Conservation (phyloP, 92 coral and sea anemone species). For the Epizoanthus stellaris region DNA sequence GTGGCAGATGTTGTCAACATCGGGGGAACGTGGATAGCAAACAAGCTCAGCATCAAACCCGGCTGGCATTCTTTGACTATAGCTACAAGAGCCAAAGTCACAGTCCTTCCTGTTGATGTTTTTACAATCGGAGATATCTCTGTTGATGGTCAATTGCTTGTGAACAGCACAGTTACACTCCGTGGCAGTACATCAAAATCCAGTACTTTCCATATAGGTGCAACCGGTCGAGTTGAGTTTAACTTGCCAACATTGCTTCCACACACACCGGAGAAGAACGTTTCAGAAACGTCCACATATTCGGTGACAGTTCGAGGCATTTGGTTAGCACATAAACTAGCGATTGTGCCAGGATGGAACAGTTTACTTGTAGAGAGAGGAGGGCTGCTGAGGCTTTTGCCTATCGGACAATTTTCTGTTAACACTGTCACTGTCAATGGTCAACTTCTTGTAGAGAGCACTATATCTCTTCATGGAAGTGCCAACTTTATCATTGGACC, state of each 20-base stretch:
- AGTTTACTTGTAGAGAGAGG: slow-evolving; percentile 50
- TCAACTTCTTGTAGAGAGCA: slow-evolving; percentile 62
- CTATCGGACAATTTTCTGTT: slow-evolving; percentile 62
- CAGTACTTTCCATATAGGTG: slow-evolving; percentile 58
- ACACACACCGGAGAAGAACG: background rate
- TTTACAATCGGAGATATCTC: slow-evolving; percentile 56
- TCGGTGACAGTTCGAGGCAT: slow-evolving; percentile 30
- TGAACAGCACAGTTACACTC: slow-evolving; percentile 69
- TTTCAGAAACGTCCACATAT: slow-evolving; percentile 2
- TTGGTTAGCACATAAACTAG: slow-evolving; percentile 45
- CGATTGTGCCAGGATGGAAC: slow-evolving; percentile 76
- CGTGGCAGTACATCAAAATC: slow-evolving; percentile 69
- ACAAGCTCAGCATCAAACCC: slow-evolving; percentile 69
- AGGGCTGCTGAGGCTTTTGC: slow-evolving; percentile 62
- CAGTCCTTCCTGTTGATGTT: slow-evolving; percentile 59
- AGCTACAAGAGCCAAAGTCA: slow-evolving; percentile 54
- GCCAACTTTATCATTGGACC: slow-evolving; percentile 60
- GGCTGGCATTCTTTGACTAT: slow-evolving; percentile 78
- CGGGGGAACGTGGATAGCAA: slow-evolving; percentile 66
- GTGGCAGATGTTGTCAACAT: slow-evolving; percentile 71
- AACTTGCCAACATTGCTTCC: slow-evolving; percentile 31
- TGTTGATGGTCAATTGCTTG: slow-evolving; percentile 63
- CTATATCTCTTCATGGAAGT: slow-evolving; percentile 70
- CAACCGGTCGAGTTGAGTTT: slow-evolving; percentile 63
- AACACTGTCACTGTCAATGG: slow-evolving; percentile 68